Conservation (phyloP, 1,140 invertebrate species). For the Plutomurus gul region DNA sequence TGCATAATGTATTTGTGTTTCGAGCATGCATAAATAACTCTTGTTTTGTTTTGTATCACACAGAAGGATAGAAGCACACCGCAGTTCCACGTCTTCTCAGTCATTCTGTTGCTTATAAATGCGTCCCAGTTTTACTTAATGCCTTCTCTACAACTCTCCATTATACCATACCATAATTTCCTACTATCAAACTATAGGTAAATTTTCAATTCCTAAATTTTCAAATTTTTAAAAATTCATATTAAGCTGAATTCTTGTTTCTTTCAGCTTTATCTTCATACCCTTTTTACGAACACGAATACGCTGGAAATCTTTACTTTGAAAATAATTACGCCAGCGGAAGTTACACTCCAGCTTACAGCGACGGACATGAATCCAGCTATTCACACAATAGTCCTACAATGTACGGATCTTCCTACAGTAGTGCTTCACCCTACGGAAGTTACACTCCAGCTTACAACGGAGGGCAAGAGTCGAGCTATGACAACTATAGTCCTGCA, state of each 20-base stretch:
- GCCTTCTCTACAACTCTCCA: neutral
- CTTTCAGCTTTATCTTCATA: too few relatives aligned
- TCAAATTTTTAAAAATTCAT: neutral
- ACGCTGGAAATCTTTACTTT: too few relatives aligned
- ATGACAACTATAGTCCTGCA: too few relatives aligned
- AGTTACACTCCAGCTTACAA: neutral
- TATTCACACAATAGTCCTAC: too few relatives aligned
- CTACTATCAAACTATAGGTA: neutral
- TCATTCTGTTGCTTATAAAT: neutral
- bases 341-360: neutral
- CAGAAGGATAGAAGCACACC: neutral
- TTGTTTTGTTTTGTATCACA: neutral
- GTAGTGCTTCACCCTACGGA: neutral
- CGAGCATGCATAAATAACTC: neutral
- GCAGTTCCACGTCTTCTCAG: neutral
- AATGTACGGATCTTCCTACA: neutral
- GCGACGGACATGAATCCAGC: neutral
- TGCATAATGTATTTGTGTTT: neutral
- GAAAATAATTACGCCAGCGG: too few relatives aligned
- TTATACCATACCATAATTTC: neutral
- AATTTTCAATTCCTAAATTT: neutral
- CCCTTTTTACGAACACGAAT: too few relatives aligned
- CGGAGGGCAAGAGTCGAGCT: neutral
- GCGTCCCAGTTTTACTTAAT: neutral
- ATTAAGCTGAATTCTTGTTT: too few relatives aligned